Evolutionary conservation across 2,888 invertebrate species (phyloP), one percentile per base, ranked within the genome.

Genomic region (Drosophila multiciliata): DNA sequence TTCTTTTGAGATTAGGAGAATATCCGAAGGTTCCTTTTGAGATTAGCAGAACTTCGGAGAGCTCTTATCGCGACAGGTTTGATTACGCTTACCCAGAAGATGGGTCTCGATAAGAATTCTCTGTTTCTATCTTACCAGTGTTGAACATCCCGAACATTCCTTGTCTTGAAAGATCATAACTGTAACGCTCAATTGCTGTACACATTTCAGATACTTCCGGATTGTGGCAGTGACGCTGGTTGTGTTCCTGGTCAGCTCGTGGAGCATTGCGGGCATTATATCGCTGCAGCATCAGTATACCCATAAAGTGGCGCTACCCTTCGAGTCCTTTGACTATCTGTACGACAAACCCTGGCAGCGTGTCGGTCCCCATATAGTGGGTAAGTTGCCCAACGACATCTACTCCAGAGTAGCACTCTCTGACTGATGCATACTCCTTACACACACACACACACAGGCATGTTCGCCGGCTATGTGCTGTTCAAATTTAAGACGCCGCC

Each of bases 261-360:
- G 97, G 96, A 94, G 95, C 64, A 95, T 96, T 15, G 96, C 97
- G 15, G 96, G 96, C 83, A 94, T 96, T 80, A 95, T 97, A 73
- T 96, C 97, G 0, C 95, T 96, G 89, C 95, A 95, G 93, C 95
- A 96, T 92, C 95, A 96, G 83, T 97, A 97, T 91, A 95, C 95
- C 58, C 96, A 96, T 55, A 94, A 96, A 80, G 96, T 97, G 67
- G 95, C 97, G 82, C 95, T 96, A 88, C 97, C 97, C 1, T 97
- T 97, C 86, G 96, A 96, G 78, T 95, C 97, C 89, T 97, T 97
- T 92, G 96, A 97, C 92, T 95, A 96, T 77, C 93, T 97, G 9
- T 97, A 97, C 91, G 97, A 97, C 92, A 97, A 97, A 87, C 97
- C 97, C 11, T 97, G 97, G 97, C 94, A 96, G 74, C 94, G 97